Evolutionary conservation across 2,888 invertebrate genomes (phyloP), one percentile per base, ranked within the genome.

Genomic region (Oxyscelio sp.): DNA sequence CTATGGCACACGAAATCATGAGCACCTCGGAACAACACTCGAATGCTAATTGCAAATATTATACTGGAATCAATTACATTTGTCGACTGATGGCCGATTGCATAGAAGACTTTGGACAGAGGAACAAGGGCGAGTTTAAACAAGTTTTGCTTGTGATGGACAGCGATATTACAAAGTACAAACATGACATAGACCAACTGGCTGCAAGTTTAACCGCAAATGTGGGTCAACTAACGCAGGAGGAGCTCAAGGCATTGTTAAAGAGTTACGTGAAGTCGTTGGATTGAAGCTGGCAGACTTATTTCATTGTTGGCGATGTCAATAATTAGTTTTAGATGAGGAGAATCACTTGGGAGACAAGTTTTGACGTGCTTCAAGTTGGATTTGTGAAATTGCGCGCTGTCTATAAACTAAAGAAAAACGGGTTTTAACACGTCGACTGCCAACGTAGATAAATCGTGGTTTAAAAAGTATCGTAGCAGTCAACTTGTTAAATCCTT

Each of bases 101-200:
- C 17, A 19, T 80, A n/a, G 80, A 80, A 11, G 66, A 73, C 24
- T 80, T 80, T n/a, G 80, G 73, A 1, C 65, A 71, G 38, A 3
- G 6, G 8, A 24, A n/a, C 4, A 54, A 74, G 1, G 85, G 40
- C 22, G 83, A 86, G 3, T 66, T 68, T 15, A 84, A 85, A 19
- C 13, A 50, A 9, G 85, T 88, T 0, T 74, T 87, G 13, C 61
- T 87, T 0, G 82, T 87, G 4, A 85, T 77, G 11, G 82, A 87
- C 13, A 83, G 87, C 6, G 87, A 87, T 22, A 79, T 86, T 22
- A 27, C 81, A n/a, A 81, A 82, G 1, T 86, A 75, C 38, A 68
- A 63, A 11, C 34, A 87, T 34, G 83, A 88, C 15, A 70, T 88
- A 13, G 83, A 40, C 0, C 50, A 80, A 15, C 58, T 88, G 13